Base-by-base conservation (phyloP, 2,797 vertebrate genomes). In the Aphelocoma californica region DNA sequence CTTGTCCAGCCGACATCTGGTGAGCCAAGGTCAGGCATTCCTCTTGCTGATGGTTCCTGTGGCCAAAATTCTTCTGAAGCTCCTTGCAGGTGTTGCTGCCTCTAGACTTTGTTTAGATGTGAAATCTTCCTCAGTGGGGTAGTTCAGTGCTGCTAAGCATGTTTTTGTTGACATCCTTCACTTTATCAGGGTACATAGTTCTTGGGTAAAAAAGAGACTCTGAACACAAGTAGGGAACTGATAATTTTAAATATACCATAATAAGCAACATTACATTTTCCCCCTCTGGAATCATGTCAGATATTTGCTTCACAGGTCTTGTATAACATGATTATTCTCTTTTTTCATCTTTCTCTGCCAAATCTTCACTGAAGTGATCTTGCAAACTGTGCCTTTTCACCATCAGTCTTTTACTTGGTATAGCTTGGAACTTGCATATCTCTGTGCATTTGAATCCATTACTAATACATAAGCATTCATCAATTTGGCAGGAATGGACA, bases 401-500 rank as follows among this genome's bases (percentile, higher is more conserved):
- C 45, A n/a, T 25, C 56, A 84, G 81, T 87, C 29, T 34, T 58
- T 90, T 64, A 47, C 57, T 73, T 70, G 73, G 44, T 73, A 64
- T 72, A 77, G 32, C 25, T 85, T 73, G 70, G 42, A 92, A 82
- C 83, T 90, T 92, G 61, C 60, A 70, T 77, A 73, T 95, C 81
- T 90, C 74, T 95, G 48, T 90, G 74, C 67, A 32, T 92, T 92
- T 94, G 53, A 87, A 82, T 73, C 67, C 81, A 85, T 94, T 93
- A 61, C 60, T 95, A 95, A 93, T 74, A 47, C 71, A 80, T 38
- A 92, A 92, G 56, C 53, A 53, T 86, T 88, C 83, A 66, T 89
- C 92, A 91, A 0, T 94, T 93, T 96, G 96, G 90, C 95, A 95
- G 86, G 45, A 95, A 80, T 36, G 88, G 84, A 54, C 61, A 36